Percentiles rank a stretch among this genome's conserved stretches.
phyloP scores from a whole-genome alignment of 2,888 invertebrate genomes.

The Rhagonycha lutea region DNA sequence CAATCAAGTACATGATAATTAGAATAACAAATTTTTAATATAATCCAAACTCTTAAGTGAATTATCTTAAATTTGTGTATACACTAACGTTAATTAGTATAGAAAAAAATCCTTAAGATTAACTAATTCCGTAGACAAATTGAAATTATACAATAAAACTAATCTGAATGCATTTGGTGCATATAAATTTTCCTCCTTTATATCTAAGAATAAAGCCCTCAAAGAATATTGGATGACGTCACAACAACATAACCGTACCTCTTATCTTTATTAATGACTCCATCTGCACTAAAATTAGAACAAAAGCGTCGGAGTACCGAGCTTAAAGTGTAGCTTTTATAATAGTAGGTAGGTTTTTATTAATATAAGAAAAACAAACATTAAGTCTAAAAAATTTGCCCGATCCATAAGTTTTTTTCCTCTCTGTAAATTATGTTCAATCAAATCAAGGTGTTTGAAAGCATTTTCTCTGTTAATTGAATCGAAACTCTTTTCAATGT shows the following conservation, averaged over 20 bases:
- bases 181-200: constrained; percentile 25
- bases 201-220: constrained; percentile 29
- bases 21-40: not conserved
- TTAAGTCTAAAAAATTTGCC: not conserved
- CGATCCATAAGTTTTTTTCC: not conserved
- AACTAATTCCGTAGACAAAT: constrained; percentile 10
- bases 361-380: not conserved
- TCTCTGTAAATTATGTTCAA: not conserved
- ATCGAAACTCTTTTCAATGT: not conserved
- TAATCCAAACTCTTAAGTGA: not conserved
- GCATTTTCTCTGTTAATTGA: not conserved
- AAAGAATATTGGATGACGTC: constrained; percentile 33
- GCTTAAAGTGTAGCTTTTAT: constrained; percentile 33
- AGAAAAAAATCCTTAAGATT: not conserved
- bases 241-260: constrained; percentile 33
- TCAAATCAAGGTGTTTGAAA: not conserved
- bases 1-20: not conserved
- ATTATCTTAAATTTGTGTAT: not conserved
- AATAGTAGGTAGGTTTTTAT: constrained; percentile 14
- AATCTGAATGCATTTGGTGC: constrained; percentile 27
- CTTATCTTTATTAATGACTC: constrained; percentile 39
- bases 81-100: not conserved
- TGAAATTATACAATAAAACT: constrained; percentile 23
- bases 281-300: constrained; percentile 37
- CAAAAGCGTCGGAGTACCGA: constrained; percentile 34